Evolutionary conservation across 1,140 invertebrate genomes (phyloP), one percentile per base, ranked within the genome.

Genomic region (Heterodera carotae): DNA sequence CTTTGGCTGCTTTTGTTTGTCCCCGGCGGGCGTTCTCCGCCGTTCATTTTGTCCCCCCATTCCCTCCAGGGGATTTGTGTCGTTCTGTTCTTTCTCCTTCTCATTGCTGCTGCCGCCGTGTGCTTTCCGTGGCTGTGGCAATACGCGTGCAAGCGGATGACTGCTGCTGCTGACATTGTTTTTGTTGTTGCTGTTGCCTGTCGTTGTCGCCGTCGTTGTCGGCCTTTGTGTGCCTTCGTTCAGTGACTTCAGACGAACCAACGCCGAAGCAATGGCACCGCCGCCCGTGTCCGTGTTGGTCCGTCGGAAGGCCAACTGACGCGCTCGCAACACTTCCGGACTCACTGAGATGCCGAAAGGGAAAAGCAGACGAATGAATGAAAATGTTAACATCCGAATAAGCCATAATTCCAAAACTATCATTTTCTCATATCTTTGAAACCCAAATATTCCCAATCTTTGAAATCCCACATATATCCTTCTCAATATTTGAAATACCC

Each of bases 271-370:
- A 25, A 77, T 69, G 39, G 72, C 56, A 22, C 43, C 12, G n/a
- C 60, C 68, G 36, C 72, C 53, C 10, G 82, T 43, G 70, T 82
- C 81, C 15, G 81, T 82, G 22, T 83, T 80, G 53, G 67, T 69
- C 18, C 81, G 72, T 22, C 78, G 76, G 36, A 79, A 77, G 6
- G 77, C 73, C 59, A 60, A n/a, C 48, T 81, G 78, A n/a, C 80
- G 76, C 15, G 36, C 71, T 25, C 56, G 48, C 25, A 82, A 18
- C 22, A 71, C 67, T 33, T 82, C 77, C 31, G 27, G 39, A 22
- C 48, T 71, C 60, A 83, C 81, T 82, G 56, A 75, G 79, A 71
- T 72, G 27, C 34, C 12, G 18, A 53, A 53, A 18, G 48, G 48
- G 18, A 53, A 53, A 22, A 18, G 5, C 12, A 53, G 18, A 53